Percentiles rank a stretch among this genome's conserved stretches.
Conservation (phyloP, 2,888 invertebrate genomes). For the Ypsolopha scabrella region DNA sequence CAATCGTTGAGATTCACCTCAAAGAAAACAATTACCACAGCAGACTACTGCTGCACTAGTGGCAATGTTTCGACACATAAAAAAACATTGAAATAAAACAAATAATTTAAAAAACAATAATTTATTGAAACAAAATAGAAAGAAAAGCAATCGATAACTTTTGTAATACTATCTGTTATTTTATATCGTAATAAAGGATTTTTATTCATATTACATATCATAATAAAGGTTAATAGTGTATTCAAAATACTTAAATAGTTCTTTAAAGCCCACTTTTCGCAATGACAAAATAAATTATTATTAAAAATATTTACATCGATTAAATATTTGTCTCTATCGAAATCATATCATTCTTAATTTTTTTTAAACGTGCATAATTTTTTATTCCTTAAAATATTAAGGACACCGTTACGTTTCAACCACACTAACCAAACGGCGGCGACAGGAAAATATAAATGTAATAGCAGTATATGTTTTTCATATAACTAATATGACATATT, state of each 20-base stretch:
- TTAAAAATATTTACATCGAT: constrained; percentile 11
- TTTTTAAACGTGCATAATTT: not conserved
- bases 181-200: too few relatives aligned
- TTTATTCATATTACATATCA: too few relatives aligned
- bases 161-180: not conserved
- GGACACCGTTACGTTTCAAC: too few relatives aligned
- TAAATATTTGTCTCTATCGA: not conserved
- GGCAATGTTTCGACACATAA: not conserved
- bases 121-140: constrained; percentile 1
- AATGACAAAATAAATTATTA: constrained; percentile 7
- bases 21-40: too few relatives aligned
- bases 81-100: not conserved
- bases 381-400: not conserved
- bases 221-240: not conserved
- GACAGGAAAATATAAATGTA: too few relatives aligned
- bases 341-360: too few relatives aligned
- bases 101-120: not conserved
- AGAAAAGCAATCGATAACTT: not conserved
- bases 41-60: too few relatives aligned
- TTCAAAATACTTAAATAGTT: not conserved
- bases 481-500: not conserved
- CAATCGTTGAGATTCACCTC: too few relatives aligned
- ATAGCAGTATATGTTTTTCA: not conserved
- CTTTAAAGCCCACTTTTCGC: not conserved
- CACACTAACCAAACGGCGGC: too few relatives aligned